These are phyloP conservation scores for Eciton burchellii DNA, from an alignment of 1,140 invertebrate species.

Conservation along the genomic window DNA sequence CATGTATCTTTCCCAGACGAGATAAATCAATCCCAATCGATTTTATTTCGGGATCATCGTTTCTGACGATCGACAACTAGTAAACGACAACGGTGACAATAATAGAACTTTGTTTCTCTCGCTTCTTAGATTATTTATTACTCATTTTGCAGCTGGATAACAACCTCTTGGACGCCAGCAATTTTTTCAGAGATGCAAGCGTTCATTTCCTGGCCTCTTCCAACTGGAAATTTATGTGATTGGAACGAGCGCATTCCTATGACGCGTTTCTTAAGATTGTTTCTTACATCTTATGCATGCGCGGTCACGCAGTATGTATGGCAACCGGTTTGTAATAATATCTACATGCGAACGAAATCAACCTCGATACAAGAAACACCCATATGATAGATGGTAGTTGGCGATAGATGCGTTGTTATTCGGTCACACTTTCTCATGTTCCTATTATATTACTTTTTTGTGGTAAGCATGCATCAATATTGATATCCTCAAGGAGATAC, in stretches of 20 bases:
- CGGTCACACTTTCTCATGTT: slow-evolving; percentile 18
- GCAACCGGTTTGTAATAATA: slow-evolving; percentile 80
- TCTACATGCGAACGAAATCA: slow-evolving; percentile 38
- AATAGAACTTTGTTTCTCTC: neutral
- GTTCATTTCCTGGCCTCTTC: too few species aligned
- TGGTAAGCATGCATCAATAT: slow-evolving; percentile 23
- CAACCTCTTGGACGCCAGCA: neutral
- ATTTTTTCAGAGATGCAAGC: too few species aligned
- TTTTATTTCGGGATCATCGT: slow-evolving; percentile 31
- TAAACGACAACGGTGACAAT: neutral
- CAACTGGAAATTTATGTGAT: neutral
- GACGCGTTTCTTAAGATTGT: neutral
- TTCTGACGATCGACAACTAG: neutral
- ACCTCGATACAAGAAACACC: slow-evolving; percentile 45
- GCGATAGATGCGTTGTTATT: slow-evolving; percentile 5
- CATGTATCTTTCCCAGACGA: slow-evolving; percentile 64
- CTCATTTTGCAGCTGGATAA: slow-evolving; percentile 6
- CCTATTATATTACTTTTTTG: slow-evolving; percentile 18
- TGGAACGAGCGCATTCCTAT: neutral
- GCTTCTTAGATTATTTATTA: neutral
- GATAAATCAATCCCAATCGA: slow-evolving; percentile 23
- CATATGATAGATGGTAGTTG: neutral
- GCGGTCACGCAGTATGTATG: slow-evolving; percentile 74
- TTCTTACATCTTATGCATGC: slow-evolving; percentile 34
- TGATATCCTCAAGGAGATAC: neutral